Percentiles rank a stretch among this genome's conserved stretches.
Conservation (phyloP, 1,140 invertebrate species). For the Pseudobourletiella spinata region DNA sequence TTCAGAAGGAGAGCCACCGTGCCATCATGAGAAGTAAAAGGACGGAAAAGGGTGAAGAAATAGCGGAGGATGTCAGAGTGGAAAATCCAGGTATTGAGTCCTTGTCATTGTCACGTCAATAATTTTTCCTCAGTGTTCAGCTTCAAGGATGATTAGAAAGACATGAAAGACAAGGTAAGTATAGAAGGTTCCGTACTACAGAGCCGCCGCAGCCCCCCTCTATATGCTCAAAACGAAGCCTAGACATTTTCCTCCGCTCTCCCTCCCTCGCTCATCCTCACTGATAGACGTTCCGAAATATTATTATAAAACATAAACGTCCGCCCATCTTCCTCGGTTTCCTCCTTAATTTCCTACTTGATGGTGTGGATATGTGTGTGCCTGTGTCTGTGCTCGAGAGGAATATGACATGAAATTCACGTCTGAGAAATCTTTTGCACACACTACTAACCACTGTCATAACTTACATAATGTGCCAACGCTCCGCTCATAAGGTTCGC, state of each 20-base stretch:
- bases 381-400: too few species aligned
- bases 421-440: too few species aligned
- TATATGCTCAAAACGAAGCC: neutral
- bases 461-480: too few species aligned
- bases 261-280: too few species aligned
- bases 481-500: too few species aligned
- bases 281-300: too few species aligned
- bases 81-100: slow-evolving; percentile 2
- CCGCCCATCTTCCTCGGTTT: neutral
- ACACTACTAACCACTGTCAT: too few species aligned
- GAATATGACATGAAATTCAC: neutral
- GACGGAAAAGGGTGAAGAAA: slow-evolving; percentile 1
- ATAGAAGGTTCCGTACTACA: neutral
- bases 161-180: neutral
- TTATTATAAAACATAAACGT: neutral
- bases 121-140: neutral
- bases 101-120: slow-evolving; percentile 2
- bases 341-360: neutral
- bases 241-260: neutral
- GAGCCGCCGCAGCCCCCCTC: neutral
- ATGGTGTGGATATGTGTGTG: too few species aligned
- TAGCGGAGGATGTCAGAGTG: slow-evolving; percentile 3
- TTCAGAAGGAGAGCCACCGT: too few species aligned
- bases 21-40: too few species aligned
- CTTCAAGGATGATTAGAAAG: neutral